Evolutionary conservation across 2,113 vertebrate species (phyloP).

Genomic region (Pterocles gutturalis): DNA sequence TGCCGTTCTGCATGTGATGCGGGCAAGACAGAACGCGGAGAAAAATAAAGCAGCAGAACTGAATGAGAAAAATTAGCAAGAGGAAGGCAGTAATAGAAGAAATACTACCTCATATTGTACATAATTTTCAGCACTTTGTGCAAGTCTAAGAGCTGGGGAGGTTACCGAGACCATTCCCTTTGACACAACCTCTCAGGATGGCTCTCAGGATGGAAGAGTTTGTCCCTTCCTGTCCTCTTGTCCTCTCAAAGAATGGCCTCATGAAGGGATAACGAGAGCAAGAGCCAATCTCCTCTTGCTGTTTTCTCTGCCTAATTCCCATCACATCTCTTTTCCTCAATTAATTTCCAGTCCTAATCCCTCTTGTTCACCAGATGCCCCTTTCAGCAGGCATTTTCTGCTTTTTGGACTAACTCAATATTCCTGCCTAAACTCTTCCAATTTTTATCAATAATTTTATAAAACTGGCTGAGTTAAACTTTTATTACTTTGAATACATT

Average conservation of each 20-base stretch:
- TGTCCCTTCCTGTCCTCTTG: background rate
- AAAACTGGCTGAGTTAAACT: constrained; percentile 8
- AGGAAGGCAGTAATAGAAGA: background rate
- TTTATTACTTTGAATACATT: constrained; percentile 40
- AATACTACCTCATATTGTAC: background rate
- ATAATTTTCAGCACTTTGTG: background rate
- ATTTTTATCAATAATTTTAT: constrained; percentile 40
- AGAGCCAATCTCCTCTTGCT: background rate
- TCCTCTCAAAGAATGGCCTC: background rate
- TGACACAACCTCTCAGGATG: background rate
- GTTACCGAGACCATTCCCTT: background rate
- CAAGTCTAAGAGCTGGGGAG: background rate
- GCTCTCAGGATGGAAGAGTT: background rate
- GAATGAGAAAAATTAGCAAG: background rate
- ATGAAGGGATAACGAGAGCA: background rate
- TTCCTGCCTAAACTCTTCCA: background rate
- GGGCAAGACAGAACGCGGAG: background rate
- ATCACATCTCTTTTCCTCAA: background rate
- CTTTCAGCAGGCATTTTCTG: background rate
- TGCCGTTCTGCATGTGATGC: fast-evolving
- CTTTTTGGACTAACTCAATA: background rate
- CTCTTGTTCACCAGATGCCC: background rate
- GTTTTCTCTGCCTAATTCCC: background rate
- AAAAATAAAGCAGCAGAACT: background rate
- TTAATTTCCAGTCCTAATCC: background rate